Percentiles rank a stretch among this genome's conserved stretches.
These are phyloP conservation scores for Chaunax sp. DNA, from an alignment of 2,797 vertebrate species.

Conservation along the genomic window DNA sequence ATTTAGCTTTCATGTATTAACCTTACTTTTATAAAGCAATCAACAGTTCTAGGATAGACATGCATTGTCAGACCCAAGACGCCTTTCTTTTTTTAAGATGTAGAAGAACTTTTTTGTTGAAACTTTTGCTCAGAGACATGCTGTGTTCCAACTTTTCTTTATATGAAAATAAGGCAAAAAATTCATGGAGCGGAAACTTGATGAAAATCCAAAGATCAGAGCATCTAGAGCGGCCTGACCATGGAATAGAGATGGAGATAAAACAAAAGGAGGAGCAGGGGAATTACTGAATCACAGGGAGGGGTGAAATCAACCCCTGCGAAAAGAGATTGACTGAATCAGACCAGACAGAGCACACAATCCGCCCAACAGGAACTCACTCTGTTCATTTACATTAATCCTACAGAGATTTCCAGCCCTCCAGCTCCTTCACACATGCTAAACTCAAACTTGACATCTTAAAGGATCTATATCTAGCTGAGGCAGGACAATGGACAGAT, in stretches of 20 bases:
- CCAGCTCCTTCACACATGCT: conserved; percentile 68
- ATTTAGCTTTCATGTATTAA: background rate
- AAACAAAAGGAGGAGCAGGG: conserved; percentile 69
- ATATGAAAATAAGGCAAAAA: conserved; percentile 85
- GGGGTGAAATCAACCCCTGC: conserved; percentile 66
- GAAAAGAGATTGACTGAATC: conserved; percentile 79
- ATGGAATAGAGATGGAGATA: conserved; percentile 68
- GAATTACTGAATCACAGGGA: conserved; percentile 70
- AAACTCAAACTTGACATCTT: conserved; percentile 65
- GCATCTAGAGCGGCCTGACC: conserved; percentile 76
- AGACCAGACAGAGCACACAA: conserved; percentile 75
- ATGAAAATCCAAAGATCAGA: conserved; percentile 84
- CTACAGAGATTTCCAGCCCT: conserved; percentile 72
- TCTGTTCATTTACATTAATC: conserved; percentile 85
- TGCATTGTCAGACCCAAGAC: background rate
- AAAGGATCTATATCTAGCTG: conserved; percentile 59
- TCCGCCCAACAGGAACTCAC: conserved; percentile 76
- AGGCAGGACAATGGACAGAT: conserved; percentile 44
- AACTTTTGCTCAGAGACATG: conserved; percentile 60
- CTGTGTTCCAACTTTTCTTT: conserved; percentile 74
- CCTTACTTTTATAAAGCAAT: background rate
- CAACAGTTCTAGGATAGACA: background rate
- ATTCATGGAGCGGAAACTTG: conserved; percentile 83
- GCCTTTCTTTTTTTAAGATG: conserved; percentile 30
- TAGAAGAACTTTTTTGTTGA: conserved; percentile 56